Evolutionary conservation across 2,888 invertebrate species (phyloP).

Genomic region (Helleia helle): DNA sequence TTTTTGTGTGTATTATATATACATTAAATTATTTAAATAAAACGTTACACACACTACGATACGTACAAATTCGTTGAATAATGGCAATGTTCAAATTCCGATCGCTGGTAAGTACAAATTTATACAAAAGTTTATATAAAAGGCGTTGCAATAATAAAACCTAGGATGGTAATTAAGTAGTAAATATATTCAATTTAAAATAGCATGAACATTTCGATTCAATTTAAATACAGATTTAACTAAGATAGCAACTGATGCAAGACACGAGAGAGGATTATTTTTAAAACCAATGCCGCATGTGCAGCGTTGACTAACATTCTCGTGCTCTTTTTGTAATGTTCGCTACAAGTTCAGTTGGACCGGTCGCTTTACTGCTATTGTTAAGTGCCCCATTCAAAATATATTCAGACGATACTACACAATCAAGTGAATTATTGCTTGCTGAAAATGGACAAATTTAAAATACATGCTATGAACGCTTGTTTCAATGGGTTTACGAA

Average conservation of each 20-base stretch:
- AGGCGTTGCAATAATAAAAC: no score
- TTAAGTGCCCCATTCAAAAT: conserved; percentile 22
- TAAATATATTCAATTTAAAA: no score
- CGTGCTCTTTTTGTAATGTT: conserved; percentile 33
- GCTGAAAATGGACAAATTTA: conserved; percentile 9
- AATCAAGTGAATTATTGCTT: conserved; percentile 10
- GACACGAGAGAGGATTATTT: conserved; percentile 33
- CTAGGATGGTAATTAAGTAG: no score
- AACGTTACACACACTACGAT: no score
- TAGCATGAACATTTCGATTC: neutral
- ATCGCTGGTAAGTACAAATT: no score
- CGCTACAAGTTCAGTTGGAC: conserved; percentile 26
- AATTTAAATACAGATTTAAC: conserved; percentile 20
- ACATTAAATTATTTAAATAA: no score
- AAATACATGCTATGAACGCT: no score
- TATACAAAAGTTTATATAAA: no score
- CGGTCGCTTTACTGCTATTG: conserved; percentile 24
- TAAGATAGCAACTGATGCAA: conserved; percentile 25
- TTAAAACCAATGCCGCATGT: conserved; percentile 35
- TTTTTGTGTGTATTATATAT: no score
- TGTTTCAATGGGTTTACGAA: no score
- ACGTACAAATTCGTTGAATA: no score
- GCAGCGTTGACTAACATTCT: conserved; percentile 31
- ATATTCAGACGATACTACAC: conserved; percentile 12
- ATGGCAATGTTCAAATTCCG: no score